These are phyloP conservation scores for Gopherus evgoodei DNA, from an alignment of 2,113 vertebrate species.

Conservation along the genomic window DNA sequence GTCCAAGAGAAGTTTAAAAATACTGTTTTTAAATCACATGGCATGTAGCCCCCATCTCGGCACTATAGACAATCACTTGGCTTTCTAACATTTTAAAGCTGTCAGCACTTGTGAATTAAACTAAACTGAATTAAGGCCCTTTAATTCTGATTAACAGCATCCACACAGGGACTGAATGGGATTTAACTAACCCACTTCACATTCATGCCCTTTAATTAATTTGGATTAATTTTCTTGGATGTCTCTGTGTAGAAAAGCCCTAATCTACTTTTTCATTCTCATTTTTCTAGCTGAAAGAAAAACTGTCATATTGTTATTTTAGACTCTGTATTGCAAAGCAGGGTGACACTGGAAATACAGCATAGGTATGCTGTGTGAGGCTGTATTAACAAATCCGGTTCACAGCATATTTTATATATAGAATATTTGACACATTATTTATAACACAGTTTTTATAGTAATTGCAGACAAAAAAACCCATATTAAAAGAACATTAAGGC, in stretches of 20 bases:
- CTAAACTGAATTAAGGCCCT: neutral
- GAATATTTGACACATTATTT: slow-evolving; percentile 42
- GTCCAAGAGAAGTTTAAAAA: slow-evolving; percentile 52
- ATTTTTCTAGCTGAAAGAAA: neutral
- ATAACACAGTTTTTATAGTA: slow-evolving; percentile 46
- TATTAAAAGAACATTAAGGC: slow-evolving; percentile 17
- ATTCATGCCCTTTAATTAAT: neutral
- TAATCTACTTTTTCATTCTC: neutral
- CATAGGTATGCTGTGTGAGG: slow-evolving; percentile 46
- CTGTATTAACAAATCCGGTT: slow-evolving; percentile 46
- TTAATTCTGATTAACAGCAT: neutral
- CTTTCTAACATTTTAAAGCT: slow-evolving; percentile 67
- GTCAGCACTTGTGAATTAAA: slow-evolving; percentile 42
- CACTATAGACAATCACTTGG: slow-evolving; percentile 21
- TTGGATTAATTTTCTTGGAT: neutral
- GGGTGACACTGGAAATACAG: slow-evolving; percentile 9
- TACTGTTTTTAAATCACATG: slow-evolving; percentile 37
- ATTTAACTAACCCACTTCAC: neutral
- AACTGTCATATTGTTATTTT: slow-evolving; percentile 36
- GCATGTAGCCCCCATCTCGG: slow-evolving; percentile 46
- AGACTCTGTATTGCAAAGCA: slow-evolving; percentile 4
- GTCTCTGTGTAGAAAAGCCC: neutral
- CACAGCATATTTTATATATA: slow-evolving; percentile 51
- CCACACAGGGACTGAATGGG: neutral
- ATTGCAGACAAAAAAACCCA: slow-evolving; percentile 30